These are phyloP conservation scores for Pygmarrhopalites habei DNA, from an alignment of 1,140 invertebrate genomes.

Conservation along the genomic window DNA sequence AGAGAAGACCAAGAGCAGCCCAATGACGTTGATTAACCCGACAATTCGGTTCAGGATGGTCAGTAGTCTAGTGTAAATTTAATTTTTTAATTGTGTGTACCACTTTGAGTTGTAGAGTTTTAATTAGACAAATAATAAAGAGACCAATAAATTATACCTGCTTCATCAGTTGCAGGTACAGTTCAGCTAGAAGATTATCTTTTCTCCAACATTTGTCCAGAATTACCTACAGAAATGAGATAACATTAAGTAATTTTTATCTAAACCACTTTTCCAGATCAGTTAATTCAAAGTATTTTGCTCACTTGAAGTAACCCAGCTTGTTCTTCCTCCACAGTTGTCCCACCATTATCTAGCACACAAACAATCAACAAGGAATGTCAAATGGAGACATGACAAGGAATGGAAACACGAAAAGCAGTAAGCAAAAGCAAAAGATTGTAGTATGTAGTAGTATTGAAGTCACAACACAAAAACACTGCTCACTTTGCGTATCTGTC, in stretches of 20 bases:
- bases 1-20: slow-evolving; percentile 81
- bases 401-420: too few relatives aligned
- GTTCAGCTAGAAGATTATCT: slow-evolving; percentile 77
- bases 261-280: too few relatives aligned
- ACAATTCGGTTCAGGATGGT: slow-evolving; percentile 83
- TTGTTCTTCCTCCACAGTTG: slow-evolving; percentile 67
- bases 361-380: neutral
- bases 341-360: slow-evolving; percentile 1
- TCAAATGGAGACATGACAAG: too few relatives aligned
- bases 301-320: slow-evolving; percentile 79
- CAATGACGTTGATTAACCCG: slow-evolving; percentile 81
- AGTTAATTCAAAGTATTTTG: too few relatives aligned
- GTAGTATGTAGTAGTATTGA: neutral
- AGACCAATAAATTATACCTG: too few relatives aligned
- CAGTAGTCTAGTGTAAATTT: too few relatives aligned
- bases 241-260: too few relatives aligned
- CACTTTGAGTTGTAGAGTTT: too few relatives aligned
- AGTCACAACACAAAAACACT: neutral
- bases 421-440: neutral
- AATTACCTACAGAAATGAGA: too few relatives aligned
- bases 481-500: neutral
- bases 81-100: too few relatives aligned
- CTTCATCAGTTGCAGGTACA: slow-evolving; percentile 88
- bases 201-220: slow-evolving; percentile 84
- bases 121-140: too few relatives aligned